Conservation (phyloP, 37 sponge, comb jelly and placozoan genomes). For the Eunapius fragilis region DNA sequence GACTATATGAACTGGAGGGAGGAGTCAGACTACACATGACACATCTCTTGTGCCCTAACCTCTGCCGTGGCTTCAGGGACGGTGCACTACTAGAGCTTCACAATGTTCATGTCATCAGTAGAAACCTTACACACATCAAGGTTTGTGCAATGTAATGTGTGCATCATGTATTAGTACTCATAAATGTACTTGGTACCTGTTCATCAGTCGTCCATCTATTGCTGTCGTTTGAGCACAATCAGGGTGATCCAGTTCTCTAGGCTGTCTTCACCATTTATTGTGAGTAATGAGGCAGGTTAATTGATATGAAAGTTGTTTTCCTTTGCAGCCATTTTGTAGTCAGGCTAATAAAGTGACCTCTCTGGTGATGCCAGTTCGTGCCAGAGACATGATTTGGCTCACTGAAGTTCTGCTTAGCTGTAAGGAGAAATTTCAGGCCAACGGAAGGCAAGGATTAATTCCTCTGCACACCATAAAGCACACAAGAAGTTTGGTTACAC, state of each 20-base stretch:
- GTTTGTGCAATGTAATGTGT: not conserved
- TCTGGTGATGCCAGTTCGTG: not conserved
- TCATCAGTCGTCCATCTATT: not conserved
- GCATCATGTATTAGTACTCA: not conserved
- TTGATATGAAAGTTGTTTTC: not conserved
- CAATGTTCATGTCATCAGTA: conserved; percentile 10
- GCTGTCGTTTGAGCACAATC: conserved; percentile 4
- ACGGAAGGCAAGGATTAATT: not conserved
- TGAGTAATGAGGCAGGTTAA: not conserved
- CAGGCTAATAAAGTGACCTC: conserved; percentile 1
- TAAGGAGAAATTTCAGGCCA: not conserved
- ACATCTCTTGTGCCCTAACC: conserved; percentile 12
- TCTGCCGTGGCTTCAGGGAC: conserved; percentile 34
- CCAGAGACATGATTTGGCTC: conserved; percentile 24
- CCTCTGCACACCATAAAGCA: not conserved
- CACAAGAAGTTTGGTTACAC: not conserved
- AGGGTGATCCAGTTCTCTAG: conserved; percentile 11
- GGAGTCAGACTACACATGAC: conserved; percentile 38
- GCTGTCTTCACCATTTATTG: not conserved
- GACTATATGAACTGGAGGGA: conserved; percentile 59
- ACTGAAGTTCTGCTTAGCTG: not conserved
- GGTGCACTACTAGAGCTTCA: conserved; percentile 22
- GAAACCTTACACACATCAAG: not conserved
- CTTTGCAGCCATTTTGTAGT: conserved; percentile 3
- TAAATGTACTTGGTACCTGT: not conserved